phyloP scores from a whole-genome alignment of 2,888 invertebrate genomes.

The Agonum fuliginosum region DNA sequence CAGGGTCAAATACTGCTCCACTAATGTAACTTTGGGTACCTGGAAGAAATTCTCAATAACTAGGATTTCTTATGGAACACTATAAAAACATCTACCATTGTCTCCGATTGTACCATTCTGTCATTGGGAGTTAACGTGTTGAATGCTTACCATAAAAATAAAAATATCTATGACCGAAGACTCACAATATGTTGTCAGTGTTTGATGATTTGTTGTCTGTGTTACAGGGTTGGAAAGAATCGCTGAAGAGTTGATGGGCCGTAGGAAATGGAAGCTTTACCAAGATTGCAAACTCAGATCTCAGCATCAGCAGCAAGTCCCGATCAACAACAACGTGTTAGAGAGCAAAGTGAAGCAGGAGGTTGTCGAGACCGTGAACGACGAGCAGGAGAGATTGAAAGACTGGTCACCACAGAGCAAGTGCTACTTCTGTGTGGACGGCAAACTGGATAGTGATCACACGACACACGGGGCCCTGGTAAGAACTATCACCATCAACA shows the following conservation, averaged over 20 bases:
- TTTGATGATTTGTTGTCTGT: neutral
- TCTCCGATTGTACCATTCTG: too few species aligned
- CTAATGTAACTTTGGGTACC: too few species aligned
- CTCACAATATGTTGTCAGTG: too few species aligned
- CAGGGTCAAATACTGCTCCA: too few species aligned
- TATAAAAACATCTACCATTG: too few species aligned
- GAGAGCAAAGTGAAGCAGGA: slow-evolving; percentile 62
- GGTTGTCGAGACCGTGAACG: slow-evolving; percentile 62
- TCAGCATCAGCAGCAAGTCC: slow-evolving; percentile 71
- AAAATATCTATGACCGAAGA: too few species aligned
- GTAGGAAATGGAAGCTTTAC: slow-evolving; percentile 96
- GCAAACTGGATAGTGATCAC: slow-evolving; percentile 78
- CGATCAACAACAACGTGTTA: slow-evolving; percentile 67
- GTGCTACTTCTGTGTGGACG: slow-evolving; percentile 89
- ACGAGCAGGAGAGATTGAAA: slow-evolving; percentile 69
- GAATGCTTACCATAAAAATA: too few species aligned
- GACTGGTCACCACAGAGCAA: slow-evolving; percentile 88
- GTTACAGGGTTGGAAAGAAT: slow-evolving; percentile 93
- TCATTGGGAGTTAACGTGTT: too few species aligned
- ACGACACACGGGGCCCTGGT: slow-evolving; percentile 76
- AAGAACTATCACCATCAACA: slow-evolving; percentile 70
- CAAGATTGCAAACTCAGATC: slow-evolving; percentile 81
- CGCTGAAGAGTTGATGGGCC: slow-evolving; percentile 97
- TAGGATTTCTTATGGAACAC: too few species aligned
- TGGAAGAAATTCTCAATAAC: too few species aligned